Conservation (phyloP, 2,888 invertebrate genomes). For the Bimastos eiseni region DNA sequence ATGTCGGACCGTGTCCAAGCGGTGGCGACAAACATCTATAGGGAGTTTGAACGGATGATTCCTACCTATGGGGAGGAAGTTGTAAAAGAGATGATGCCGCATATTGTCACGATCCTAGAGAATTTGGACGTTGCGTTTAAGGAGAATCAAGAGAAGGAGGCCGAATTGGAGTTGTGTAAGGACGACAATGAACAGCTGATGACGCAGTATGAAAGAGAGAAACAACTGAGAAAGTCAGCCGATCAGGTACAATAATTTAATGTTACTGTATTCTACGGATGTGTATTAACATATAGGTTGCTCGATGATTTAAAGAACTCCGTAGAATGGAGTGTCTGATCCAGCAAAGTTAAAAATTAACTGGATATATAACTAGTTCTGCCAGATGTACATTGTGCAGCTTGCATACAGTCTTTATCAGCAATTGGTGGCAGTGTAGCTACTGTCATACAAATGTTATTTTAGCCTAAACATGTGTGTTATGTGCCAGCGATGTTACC, state of each 20-base stretch:
- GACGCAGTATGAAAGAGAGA: slow-evolving; percentile 98
- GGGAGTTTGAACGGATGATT: slow-evolving; percentile 98
- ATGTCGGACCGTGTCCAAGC: slow-evolving; percentile 99
- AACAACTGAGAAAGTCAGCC: slow-evolving; percentile 87
- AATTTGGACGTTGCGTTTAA: slow-evolving; percentile 84
- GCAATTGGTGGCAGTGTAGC: background rate
- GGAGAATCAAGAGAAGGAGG: slow-evolving; percentile 96
- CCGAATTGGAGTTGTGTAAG: slow-evolving; percentile 90
- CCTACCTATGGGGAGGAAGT: slow-evolving; percentile 96
- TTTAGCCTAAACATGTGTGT: background rate
- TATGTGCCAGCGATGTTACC: background rate
- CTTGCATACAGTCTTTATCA: background rate
- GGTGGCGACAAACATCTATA: slow-evolving; percentile 94
- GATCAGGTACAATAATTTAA: slow-evolving; percentile 42
- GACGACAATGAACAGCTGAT: slow-evolving; percentile 99
- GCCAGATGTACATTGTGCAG: background rate
- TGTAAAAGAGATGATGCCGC: slow-evolving; percentile 94
- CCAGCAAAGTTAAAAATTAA: background rate
- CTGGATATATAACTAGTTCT: background rate
- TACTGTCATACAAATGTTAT: background rate
- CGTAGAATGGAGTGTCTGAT: background rate
- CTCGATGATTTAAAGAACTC: background rate
- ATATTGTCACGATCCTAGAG: slow-evolving; percentile 95
- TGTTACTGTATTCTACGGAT: background rate
- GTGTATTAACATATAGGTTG: background rate